Percentiles rank a stretch among this genome's conserved stretches.
These are phyloP conservation scores for Andricus curvator DNA, from an alignment of 2,888 invertebrate genomes.

Conservation along the genomic window DNA sequence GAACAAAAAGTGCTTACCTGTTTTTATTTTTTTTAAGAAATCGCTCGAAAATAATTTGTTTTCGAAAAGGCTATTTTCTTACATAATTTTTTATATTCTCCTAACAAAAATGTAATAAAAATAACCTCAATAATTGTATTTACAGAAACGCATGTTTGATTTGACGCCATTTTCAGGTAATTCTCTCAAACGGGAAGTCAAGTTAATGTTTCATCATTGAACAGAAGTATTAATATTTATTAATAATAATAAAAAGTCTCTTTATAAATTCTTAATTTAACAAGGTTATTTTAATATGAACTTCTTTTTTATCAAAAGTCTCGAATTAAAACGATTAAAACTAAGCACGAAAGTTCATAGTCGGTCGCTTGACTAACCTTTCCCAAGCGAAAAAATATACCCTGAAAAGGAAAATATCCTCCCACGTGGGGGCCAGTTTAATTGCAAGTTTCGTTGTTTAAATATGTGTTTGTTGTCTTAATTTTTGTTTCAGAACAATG, in stretches of 20 bases:
- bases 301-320: neutral
- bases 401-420: slow-evolving; percentile 77
- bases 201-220: neutral
- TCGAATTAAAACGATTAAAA: neutral
- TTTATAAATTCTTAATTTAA: neutral
- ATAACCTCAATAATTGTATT: neutral
- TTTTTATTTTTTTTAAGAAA: neutral
- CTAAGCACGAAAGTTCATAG: slow-evolving; percentile 42
- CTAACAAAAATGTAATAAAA: neutral
- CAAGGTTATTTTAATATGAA: neutral
- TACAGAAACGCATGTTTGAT: neutral
- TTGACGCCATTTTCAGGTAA: slow-evolving; percentile 33
- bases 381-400: slow-evolving; percentile 76
- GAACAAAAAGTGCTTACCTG: neutral
- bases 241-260: neutral
- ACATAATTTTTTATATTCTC: neutral
- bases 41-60: neutral
- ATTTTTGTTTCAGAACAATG: slow-evolving; percentile 75
- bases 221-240: neutral
- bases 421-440: slow-evolving; percentile 77
- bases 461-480: slow-evolving; percentile 76
- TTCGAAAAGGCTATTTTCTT: neutral
- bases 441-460: slow-evolving; percentile 77
- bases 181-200: slow-evolving; percentile 23
- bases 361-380: slow-evolving; percentile 73